These are phyloP conservation scores for Perizoma affinitatum DNA, from an alignment of 2,888 invertebrate species.

Conservation along the genomic window DNA sequence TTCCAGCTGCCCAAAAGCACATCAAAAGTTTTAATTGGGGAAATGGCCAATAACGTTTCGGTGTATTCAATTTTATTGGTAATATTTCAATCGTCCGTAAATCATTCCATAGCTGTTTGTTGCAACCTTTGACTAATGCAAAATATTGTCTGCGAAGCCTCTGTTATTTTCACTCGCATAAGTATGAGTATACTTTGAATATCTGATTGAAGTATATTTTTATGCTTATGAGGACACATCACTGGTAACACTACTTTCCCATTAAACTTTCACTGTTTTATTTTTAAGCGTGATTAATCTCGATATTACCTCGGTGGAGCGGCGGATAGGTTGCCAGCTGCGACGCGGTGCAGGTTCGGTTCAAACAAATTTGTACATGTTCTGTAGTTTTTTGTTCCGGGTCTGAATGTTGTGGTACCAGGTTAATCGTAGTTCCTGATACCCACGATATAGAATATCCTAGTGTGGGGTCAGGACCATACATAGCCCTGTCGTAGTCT, in stretches of 20 bases:
- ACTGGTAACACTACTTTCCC: slow-evolving; percentile 28
- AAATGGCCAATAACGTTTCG: slow-evolving; percentile 20
- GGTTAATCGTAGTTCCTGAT: no score
- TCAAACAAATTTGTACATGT: no score
- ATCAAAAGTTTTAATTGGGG: slow-evolving; percentile 28
- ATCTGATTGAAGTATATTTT: no score
- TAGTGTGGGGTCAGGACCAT: no score
- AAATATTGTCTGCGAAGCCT: slow-evolving; percentile 14
- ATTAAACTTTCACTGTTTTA: slow-evolving; percentile 26
- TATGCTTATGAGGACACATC: slow-evolving; percentile 4
- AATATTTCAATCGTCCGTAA: slow-evolving; percentile 25
- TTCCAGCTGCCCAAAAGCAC: slow-evolving; percentile 15
- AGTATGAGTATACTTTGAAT: neutral
- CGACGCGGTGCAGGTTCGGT: no score
- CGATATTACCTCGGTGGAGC: no score
- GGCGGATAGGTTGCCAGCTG: no score
- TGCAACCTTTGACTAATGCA: slow-evolving; percentile 5
- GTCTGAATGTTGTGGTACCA: no score
- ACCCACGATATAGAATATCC: no score
- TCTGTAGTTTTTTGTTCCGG: no score
- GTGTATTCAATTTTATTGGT: slow-evolving; percentile 24
- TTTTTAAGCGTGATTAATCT: slow-evolving; percentile 15
- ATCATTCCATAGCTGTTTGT: slow-evolving; percentile 19
- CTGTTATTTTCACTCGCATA: slow-evolving; percentile 4
- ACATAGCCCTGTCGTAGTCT: no score